Conservation (phyloP, 2,888 invertebrate species). For the Pollenia angustigena region DNA sequence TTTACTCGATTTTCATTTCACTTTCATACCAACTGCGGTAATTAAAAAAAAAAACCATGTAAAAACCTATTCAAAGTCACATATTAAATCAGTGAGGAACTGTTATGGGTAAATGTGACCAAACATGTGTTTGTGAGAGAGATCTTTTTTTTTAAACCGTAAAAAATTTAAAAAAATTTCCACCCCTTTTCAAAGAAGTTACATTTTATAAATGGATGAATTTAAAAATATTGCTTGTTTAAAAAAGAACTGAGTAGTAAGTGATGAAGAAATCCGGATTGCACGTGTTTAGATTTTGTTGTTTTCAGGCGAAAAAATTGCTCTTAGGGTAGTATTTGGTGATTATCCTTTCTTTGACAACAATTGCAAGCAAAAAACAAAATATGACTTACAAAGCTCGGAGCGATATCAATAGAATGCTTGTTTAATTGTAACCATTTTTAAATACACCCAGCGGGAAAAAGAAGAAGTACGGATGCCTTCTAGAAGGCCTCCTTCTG, state of each 20-base stretch:
- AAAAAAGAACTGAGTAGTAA: constrained; percentile 21
- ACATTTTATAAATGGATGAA: neutral
- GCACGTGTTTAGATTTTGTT: constrained; percentile 62
- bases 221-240: neutral
- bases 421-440: constrained; percentile 32
- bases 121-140: constrained; percentile 19
- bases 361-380: neutral
- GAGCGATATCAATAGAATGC: constrained; percentile 14
- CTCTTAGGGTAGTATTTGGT: constrained; percentile 59
- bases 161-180: constrained; percentile 14
- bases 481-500: no score
- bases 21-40: constrained; percentile 43
- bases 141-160: constrained; percentile 31
- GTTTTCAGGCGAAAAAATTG: constrained; percentile 1
- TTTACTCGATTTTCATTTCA: constrained; percentile 52
- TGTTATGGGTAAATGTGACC: neutral
- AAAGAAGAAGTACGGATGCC: no score
- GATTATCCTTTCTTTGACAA: constrained; percentile 43
- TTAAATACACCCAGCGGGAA: neutral
- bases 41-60: constrained; percentile 50
- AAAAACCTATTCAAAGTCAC: constrained; percentile 58
- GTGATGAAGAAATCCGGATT: constrained; percentile 45
- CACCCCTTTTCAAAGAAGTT: constrained; percentile 24
- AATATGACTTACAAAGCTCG: neutral
- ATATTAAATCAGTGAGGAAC: neutral